These are phyloP conservation scores for Calliopum simillimum DNA, from an alignment of 2,888 invertebrate species.

Conservation along the genomic window DNA sequence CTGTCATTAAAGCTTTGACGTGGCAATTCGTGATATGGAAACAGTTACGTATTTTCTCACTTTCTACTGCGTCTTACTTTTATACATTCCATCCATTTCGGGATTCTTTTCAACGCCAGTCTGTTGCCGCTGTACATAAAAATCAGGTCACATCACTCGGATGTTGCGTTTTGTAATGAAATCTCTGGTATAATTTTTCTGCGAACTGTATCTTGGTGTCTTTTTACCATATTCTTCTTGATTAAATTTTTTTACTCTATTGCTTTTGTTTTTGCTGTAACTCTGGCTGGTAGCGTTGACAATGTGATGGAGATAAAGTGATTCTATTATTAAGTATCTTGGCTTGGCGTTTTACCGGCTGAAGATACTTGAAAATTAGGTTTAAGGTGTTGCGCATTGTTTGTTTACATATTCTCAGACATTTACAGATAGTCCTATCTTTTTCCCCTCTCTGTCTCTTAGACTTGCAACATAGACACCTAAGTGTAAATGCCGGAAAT, in stretches of 20 bases:
- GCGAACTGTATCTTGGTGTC: background rate
- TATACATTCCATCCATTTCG: background rate
- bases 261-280: background rate
- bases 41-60: background rate
- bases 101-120: background rate
- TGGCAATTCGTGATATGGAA: conserved; percentile 18
- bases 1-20: background rate
- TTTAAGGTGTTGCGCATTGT: conserved; percentile 18
- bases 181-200: background rate
- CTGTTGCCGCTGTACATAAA: conserved; percentile 1
- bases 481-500: conserved; percentile 16
- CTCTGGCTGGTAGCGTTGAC: conserved; percentile 13
- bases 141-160: conserved; percentile 32
- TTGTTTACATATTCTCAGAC: conserved; percentile 5
- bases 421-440: too few relatives aligned
- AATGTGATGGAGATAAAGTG: conserved; percentile 31
- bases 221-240: background rate
- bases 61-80: conserved; percentile 6
- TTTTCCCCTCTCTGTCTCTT: background rate
- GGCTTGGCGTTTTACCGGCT: conserved; percentile 1
- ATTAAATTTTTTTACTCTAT: background rate
- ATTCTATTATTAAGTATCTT: conserved; percentile 30
- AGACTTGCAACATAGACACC: background rate
- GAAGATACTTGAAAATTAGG: conserved; percentile 23
- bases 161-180: conserved; percentile 9